Percentiles rank a stretch among this genome's conserved stretches.
These are phyloP conservation scores for Phymatocera aterrima DNA, from an alignment of 2,888 invertebrate genomes.

Conservation along the genomic window DNA sequence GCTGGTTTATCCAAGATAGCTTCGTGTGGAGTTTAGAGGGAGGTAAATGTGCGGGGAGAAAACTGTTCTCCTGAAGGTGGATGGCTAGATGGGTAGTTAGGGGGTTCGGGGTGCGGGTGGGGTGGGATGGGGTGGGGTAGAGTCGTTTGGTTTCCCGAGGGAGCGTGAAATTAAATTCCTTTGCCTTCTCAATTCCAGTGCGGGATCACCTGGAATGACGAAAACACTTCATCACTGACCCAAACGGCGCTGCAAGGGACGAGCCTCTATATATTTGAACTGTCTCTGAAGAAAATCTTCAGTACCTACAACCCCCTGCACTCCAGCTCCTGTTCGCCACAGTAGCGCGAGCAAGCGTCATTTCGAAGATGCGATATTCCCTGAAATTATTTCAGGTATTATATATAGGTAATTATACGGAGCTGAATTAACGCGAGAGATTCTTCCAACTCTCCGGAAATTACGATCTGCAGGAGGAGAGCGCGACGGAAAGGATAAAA, in stretches of 20 bases:
- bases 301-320: not conserved
- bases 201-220: slow-evolving; percentile 54
- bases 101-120: slow-evolving; percentile 42
- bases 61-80: slow-evolving; percentile 6
- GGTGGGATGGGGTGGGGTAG: slow-evolving; percentile 53
- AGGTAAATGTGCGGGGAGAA: slow-evolving; percentile 15
- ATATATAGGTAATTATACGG: not conserved
- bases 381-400: not conserved
- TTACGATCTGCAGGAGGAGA: not conserved
- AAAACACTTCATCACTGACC: slow-evolving; percentile 56
- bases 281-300: slow-evolving; percentile 30
- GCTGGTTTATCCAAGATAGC: slow-evolving; percentile 6
- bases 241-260: slow-evolving; percentile 33
- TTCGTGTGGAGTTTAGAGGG: slow-evolving; percentile 21
- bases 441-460: not conserved
- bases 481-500: no score
- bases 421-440: not conserved
- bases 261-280: slow-evolving; percentile 45
- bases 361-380: slow-evolving; percentile 17
- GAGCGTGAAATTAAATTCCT: slow-evolving; percentile 69
- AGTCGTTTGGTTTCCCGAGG: slow-evolving; percentile 61
- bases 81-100: not conserved
- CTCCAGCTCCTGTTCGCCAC: not conserved
- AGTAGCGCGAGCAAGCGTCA: not conserved
- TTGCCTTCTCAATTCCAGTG: slow-evolving; percentile 49